phyloP scores from a whole-genome alignment of 2,888 invertebrate genomes.

The Acleris sparsana region DNA sequence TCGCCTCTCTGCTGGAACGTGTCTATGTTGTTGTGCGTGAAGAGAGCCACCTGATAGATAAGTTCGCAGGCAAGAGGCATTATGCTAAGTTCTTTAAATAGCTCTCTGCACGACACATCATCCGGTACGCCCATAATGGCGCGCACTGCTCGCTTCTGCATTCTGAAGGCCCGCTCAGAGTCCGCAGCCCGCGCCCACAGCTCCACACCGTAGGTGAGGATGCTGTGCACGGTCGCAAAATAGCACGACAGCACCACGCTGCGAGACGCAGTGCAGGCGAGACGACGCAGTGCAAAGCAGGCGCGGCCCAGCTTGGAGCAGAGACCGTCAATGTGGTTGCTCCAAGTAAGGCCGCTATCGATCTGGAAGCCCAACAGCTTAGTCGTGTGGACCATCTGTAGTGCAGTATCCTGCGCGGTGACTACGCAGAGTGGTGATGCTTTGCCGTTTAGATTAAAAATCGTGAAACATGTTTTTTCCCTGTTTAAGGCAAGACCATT shows the following conservation, averaged over 20 bases:
- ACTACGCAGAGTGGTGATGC: background rate
- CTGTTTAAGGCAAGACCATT: background rate
- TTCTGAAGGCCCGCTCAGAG: slow-evolving; percentile 1
- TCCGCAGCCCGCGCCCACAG: slow-evolving; percentile 7
- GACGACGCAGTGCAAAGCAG: background rate
- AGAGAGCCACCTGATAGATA: slow-evolving; percentile 5
- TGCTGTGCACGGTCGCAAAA: slow-evolving; percentile 9
- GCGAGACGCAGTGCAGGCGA: background rate
- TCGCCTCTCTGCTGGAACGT: background rate
- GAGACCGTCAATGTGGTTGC: slow-evolving; percentile 2
- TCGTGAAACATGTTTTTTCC: background rate
- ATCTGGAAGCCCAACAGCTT: background rate
- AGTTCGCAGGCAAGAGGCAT: slow-evolving; percentile 14
- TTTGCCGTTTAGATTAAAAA: background rate
- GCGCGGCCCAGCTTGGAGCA: background rate
- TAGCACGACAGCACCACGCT: slow-evolving; percentile 7
- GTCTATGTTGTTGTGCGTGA: background rate
- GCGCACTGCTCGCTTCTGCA: slow-evolving; percentile 8
- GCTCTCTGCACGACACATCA: slow-evolving; percentile 2
- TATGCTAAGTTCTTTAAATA: slow-evolving; percentile 5
- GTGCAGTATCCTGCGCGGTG: background rate
- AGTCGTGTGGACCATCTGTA: background rate
- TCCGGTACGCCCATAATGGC: slow-evolving; percentile 7
- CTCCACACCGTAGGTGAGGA: slow-evolving; percentile 12
- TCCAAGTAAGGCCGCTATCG: background rate